These are phyloP conservation scores for Thumatha senex DNA, from an alignment of 2,888 invertebrate genomes.

Conservation along the genomic window DNA sequence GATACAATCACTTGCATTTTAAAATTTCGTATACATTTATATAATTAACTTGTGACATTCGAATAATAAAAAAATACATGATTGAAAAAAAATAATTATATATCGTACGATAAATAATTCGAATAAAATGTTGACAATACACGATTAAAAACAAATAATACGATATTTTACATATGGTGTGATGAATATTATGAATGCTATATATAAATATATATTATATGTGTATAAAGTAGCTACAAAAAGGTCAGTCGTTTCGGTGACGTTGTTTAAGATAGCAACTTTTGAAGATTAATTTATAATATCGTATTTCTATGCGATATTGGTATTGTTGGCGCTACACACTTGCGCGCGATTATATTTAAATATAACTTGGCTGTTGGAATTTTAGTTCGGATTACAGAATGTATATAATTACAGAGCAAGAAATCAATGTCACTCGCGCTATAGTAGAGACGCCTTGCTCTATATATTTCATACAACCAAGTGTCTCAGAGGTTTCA, in stretches of 20 bases:
- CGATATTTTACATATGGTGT: conserved; percentile 30
- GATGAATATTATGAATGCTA: conserved; percentile 31
- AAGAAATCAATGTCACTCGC: no score
- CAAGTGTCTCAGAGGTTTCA: no score
- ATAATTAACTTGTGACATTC: conserved; percentile 52
- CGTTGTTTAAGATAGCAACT: conserved; percentile 28
- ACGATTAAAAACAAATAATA: conserved; percentile 35
- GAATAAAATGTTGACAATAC: conserved; percentile 40
- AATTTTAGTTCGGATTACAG: no score
- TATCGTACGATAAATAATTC: conserved; percentile 39
- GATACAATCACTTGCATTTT: conserved; percentile 45
- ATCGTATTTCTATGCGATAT: conserved; percentile 20
- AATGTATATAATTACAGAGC: no score
- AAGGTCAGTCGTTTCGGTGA: conserved; percentile 29
- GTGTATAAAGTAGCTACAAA: conserved; percentile 23
- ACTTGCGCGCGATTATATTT: no score
- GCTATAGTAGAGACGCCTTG: no score
- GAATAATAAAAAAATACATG: conserved; percentile 52
- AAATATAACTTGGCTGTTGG: no score
- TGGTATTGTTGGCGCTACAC: conserved; percentile 1
- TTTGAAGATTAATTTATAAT: conserved; percentile 21
- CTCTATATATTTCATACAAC: no score
- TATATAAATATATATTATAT: conserved; percentile 16
- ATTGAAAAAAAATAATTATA: conserved; percentile 40
- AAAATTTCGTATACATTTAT: conserved; percentile 22